Evolutionary conservation across 1,140 invertebrate species (phyloP).

Genomic region (Danaus melanippus): DNA sequence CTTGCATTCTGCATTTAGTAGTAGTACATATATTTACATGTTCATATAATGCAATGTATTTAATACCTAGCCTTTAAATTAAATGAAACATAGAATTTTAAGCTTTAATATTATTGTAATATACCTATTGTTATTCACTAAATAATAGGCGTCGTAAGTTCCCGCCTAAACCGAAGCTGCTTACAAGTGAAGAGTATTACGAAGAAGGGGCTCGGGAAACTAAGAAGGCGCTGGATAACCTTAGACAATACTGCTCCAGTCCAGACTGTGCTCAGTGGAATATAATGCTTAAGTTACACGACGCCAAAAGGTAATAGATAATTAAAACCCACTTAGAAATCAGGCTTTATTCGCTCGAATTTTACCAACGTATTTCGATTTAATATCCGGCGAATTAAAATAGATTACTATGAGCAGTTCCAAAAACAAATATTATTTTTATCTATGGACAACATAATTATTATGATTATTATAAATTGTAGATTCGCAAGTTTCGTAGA

Average conservation of each 20-base stretch:
- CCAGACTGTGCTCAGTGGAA: slow-evolving; percentile 93
- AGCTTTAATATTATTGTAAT: too few species aligned
- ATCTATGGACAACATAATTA: neutral
- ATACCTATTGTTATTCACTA: too few species aligned
- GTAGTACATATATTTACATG: too few species aligned
- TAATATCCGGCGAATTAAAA: too few species aligned
- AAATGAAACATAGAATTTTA: too few species aligned
- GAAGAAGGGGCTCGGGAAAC: slow-evolving; percentile 86
- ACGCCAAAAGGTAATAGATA: slow-evolving; percentile 78
- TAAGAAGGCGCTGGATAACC: slow-evolving; percentile 81
- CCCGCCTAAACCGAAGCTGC: slow-evolving; percentile 73
- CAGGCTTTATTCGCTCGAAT: too few species aligned
- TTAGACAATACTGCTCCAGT: slow-evolving; percentile 88
- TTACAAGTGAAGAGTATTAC: slow-evolving; percentile 89
- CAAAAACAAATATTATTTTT: too few species aligned
- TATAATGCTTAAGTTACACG: slow-evolving; percentile 80
- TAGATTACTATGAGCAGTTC: too few species aligned
- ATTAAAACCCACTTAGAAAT: neutral
- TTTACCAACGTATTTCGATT: too few species aligned
- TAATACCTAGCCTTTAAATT: too few species aligned
- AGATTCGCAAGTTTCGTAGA: slow-evolving; percentile 92
- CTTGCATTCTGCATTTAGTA: too few species aligned
- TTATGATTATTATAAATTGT: slow-evolving; percentile 19
- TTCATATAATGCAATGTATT: too few species aligned
- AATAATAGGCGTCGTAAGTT: slow-evolving; percentile 61